A percentile compares a stretch with the other conserved stretches of the same genome.
Evolutionary conservation across 2,888 invertebrate genomes (phyloP).

Genomic region (Agriopis leucophaearia): DNA sequence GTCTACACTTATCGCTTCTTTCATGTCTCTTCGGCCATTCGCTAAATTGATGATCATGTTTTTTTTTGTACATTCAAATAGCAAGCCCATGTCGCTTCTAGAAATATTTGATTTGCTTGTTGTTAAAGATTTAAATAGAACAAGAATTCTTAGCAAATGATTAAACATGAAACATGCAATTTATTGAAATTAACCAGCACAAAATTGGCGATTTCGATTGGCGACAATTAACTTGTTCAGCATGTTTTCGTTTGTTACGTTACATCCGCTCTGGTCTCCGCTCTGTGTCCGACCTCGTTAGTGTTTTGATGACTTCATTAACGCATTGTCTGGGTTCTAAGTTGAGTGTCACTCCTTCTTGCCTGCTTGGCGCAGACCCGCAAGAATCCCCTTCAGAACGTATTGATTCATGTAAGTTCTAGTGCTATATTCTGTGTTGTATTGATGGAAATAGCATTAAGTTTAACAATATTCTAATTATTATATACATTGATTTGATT

Average conservation of each 20-base stretch:
- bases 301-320: slow-evolving; percentile 19
- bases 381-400: slow-evolving; percentile 36
- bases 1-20: neutral
- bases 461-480: slow-evolving; percentile 19
- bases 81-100: slow-evolving; percentile 9
- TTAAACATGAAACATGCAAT: neutral
- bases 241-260: slow-evolving; percentile 13
- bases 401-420: slow-evolving; percentile 39
- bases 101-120: neutral
- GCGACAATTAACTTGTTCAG: neutral
- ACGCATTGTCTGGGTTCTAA: slow-evolving; percentile 32
- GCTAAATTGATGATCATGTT: neutral
- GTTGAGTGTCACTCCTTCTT: slow-evolving; percentile 37
- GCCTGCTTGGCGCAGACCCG: slow-evolving; percentile 34
- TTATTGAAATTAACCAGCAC: neutral
- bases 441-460: slow-evolving; percentile 32
- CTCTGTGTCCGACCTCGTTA: slow-evolving; percentile 8
- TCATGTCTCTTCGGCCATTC: neutral
- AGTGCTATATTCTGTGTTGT: slow-evolving; percentile 34
- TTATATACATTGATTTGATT: slow-evolving; percentile 13
- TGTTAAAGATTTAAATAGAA: neutral
- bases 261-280: slow-evolving; percentile 19
- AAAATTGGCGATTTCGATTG: neutral
- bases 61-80: neutral
- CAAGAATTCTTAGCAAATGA: neutral